phyloP scores from a whole-genome alignment of 2,888 invertebrate species.

The Myopa testacea region DNA sequence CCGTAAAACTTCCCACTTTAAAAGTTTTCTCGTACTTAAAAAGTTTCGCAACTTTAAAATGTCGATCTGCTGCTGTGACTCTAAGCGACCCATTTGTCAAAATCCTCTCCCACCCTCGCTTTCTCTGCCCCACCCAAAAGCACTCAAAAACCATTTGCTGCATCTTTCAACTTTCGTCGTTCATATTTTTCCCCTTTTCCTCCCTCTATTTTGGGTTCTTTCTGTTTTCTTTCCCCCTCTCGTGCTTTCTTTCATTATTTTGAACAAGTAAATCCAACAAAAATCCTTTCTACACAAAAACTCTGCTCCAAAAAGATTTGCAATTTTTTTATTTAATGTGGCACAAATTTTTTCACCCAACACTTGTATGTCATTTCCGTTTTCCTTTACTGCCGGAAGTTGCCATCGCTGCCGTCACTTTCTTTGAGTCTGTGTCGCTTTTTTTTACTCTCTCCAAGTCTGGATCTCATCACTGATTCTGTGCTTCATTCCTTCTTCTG shows the following conservation, averaged over 20 bases:
- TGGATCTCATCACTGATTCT: no score
- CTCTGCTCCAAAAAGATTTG: conserved; percentile 35
- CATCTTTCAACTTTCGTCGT: not conserved
- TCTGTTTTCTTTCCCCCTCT: no score
- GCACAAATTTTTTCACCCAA: conserved; percentile 53
- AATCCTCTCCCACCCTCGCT: no score
- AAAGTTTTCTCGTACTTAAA: no score
- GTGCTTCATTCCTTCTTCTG: no score
- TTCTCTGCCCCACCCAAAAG: not conserved
- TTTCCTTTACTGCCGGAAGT: conserved; percentile 19
- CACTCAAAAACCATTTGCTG: conserved; percentile 13
- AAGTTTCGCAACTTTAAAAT: no score
- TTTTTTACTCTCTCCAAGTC: not conserved
- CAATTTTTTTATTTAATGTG: conserved; percentile 63
- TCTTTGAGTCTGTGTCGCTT: conserved; percentile 13
- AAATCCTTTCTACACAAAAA: not conserved
- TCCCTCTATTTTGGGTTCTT: not conserved
- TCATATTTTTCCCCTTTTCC: no score
- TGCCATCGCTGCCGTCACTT: conserved; percentile 25
- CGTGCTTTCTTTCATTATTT: not conserved
- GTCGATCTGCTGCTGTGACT: no score
- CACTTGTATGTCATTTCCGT: conserved; percentile 19
- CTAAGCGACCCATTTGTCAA: conserved; percentile 27
- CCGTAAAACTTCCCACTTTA: no score
- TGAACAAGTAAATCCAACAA: not conserved